Base-by-base conservation (phyloP, 2,113 vertebrate genomes). In the Tychaedon coryphoeus region DNA sequence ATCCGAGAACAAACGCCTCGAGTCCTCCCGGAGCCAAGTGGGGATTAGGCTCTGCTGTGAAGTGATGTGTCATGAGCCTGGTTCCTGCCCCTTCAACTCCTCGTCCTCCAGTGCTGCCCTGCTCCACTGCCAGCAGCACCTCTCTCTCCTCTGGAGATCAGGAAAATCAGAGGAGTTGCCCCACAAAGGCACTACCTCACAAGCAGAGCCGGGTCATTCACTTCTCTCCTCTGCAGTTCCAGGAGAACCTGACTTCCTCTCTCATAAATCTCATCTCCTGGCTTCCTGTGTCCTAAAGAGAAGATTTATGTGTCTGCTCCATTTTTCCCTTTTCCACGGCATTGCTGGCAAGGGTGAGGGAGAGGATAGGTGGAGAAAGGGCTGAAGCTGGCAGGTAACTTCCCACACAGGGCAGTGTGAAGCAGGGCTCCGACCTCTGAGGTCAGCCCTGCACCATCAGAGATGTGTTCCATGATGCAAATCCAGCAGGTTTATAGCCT, bases 301-400 rank as follows among this genome's bases (percentile, higher is more conserved):
- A 86, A 95, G 94, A 95, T 97, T 93, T 90, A 95, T 95, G 80
- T 72, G 89, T 95, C 93, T 95, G 87, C 92, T 91, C 84, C 18
- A 12, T 60, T 84, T 95, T 91, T 90, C 53, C 70, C 58, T 95
- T 71, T 95, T 86, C 70, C 84, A 67, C 42, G 53, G 64, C 43
- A 0, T 25, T 53, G 40, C 50, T 14, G 7, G 31, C 25, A 78
- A 66, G 57, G 50, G 58, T 1, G 1, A 90, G 45, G 84, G 14
- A 54, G 65, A 89, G 93, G 86, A 73, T 23, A 83, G 45, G 80
- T 84, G 83, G 43, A 57, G 64, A 88, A 93, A 69, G 43, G 31
- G 43, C n/a, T 8, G 6, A 62, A 64, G 43, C 45, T 48, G 58
- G 9, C 47, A 74, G 51, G 48, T 56, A n/a, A 14, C 57, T 53